These are phyloP conservation scores for Chaetoderma sp. DNA, from an alignment of 2,888 invertebrate genomes.

Conservation along the genomic window DNA sequence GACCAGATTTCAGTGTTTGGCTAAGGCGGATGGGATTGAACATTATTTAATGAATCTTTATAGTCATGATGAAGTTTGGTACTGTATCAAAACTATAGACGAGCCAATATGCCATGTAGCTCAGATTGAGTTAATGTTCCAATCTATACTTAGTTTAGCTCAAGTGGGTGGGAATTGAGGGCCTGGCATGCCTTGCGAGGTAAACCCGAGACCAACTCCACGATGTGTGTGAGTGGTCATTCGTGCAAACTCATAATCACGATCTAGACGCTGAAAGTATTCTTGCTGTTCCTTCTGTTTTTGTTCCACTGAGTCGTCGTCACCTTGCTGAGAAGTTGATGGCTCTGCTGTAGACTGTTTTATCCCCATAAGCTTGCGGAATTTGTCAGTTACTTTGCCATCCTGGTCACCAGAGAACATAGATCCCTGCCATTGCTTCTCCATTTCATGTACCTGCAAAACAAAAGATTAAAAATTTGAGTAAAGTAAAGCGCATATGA, in stretches of 20 bases:
- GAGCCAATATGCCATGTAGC: too few species aligned
- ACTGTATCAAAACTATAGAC: too few species aligned
- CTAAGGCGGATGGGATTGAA: too few species aligned
- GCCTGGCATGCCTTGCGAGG: constrained; percentile 42
- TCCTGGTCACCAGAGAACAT: constrained; percentile 89
- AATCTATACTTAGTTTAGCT: too few species aligned
- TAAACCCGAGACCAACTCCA: constrained; percentile 73
- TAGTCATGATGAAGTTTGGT: too few species aligned
- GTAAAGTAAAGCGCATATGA: neutral
- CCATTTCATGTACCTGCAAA: constrained; percentile 50
- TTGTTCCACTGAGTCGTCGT: constrained; percentile 19
- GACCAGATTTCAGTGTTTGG: too few species aligned
- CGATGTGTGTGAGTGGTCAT: constrained; percentile 96
- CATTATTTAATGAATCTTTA: too few species aligned
- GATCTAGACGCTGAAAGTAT: constrained; percentile 92
- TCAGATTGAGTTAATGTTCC: too few species aligned
- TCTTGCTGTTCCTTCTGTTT: constrained; percentile 72
- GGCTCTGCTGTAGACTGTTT: constrained; percentile 73
- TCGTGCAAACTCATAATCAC: constrained; percentile 95
- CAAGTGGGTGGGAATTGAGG: too few species aligned
- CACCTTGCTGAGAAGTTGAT: neutral
- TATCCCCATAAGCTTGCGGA: constrained; percentile 96
- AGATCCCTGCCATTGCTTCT: constrained; percentile 58
- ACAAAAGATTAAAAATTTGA: neutral
- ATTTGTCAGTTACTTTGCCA: constrained; percentile 93